Evolutionary conservation across 2,888 invertebrate genomes (phyloP).

Genomic region (Heterodera filipjevi): DNA sequence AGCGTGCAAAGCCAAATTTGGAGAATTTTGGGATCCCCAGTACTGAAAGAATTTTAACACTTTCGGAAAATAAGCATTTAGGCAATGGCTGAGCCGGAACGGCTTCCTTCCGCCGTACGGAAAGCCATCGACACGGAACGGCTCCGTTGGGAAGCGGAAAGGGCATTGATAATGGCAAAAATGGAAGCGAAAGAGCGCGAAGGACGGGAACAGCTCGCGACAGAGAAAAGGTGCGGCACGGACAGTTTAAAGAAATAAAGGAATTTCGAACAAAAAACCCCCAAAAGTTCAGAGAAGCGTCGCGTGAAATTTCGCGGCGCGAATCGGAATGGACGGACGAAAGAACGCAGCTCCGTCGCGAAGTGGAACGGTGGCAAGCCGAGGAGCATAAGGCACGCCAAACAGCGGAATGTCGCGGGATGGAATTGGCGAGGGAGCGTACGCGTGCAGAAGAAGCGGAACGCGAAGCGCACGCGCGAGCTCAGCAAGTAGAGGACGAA

Average conservation of each 20-base stretch:
- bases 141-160: constrained; percentile 4
- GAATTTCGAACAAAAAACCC: neutral
- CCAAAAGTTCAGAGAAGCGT: neutral
- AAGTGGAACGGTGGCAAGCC: neutral
- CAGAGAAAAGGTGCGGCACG: constrained; percentile 2
- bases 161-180: neutral
- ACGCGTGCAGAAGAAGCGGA: constrained; percentile 1
- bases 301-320: neutral
- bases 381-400: neutral
- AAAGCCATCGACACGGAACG: constrained; percentile 17
- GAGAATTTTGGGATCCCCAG: neutral
- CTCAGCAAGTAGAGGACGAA: constrained; percentile 4
- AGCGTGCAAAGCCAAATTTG: neutral
- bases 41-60: neutral
- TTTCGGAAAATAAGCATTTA: neutral
- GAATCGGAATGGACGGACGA: constrained; percentile 20
- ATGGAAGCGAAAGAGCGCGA: neutral
- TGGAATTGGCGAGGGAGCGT: neutral
- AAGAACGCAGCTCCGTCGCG: neutral
- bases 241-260: neutral
- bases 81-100: neutral
- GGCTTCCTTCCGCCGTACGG: constrained; percentile 15
- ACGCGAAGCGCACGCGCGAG: neutral
- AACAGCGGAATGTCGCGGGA: neutral
- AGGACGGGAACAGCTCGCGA: neutral